Base-by-base conservation (phyloP, 30 jellyfish, hydroid and myxozoan genomes). In the Phacellophora camtschatica region DNA sequence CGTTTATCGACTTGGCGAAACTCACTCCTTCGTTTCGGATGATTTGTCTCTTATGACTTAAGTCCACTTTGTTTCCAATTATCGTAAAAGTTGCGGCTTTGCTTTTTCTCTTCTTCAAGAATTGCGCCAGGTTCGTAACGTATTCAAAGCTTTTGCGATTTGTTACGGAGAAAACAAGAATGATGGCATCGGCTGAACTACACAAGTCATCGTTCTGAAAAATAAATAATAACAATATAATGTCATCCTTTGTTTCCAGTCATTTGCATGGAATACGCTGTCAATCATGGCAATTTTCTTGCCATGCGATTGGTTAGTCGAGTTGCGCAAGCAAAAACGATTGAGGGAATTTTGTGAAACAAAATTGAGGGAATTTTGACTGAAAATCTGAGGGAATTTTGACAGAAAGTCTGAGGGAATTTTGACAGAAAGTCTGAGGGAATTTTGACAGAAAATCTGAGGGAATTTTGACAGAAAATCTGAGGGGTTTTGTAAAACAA, bases 61-160 rank as follows among this genome's bases (percentile, higher is more conserved):
- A 66, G 87, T 89, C 97, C 31, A 75, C 67, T 66, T 89, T 87
- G 55, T 89, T 89, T 18, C 91, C 97, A 30, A 89, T 92, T 5
- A 89, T 74, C 68, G 92, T 89, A 34, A 89, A 66, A 19, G 69
- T 49, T 1, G 95, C 90, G n/a, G 65, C 89, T 57, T 48, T 64
- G 59, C 78, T 75, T 23, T 64, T 79, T 33, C 89, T 37, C 19
- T 65, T 76, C 48, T 71, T 56, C 62, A 89, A 63, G 50, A 80
- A 63, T 16, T 53, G 87, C 55, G 85, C 36, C 46, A 74, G 19
- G 48, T 66, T 78, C 66, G 72, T 55, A 16, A 82, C 61, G 42
- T 37, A 66, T 48, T 82, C 94, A 36, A 81, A 76, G 48, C 97
- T 89, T 34, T 82, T 74, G 11, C 86, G 83, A 33, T 55, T 68